Evolutionary conservation across 1,140 invertebrate genomes (phyloP).

Genomic region (Contarinia nasturtii): DNA sequence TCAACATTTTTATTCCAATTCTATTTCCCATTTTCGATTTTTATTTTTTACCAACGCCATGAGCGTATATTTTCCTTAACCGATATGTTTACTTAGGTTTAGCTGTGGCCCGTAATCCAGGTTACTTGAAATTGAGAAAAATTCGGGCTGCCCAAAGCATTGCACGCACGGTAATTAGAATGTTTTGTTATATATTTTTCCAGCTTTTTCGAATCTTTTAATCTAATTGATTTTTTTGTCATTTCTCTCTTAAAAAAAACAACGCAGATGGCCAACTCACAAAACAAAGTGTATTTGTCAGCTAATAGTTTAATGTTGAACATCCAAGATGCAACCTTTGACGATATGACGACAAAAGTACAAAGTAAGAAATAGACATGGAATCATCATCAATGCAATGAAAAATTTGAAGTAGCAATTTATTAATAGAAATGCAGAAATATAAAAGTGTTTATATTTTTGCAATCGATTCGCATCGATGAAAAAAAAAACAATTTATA

Average conservation of each 20-base stretch:
- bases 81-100: slow-evolving; percentile 66
- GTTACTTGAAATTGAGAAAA: slow-evolving; percentile 94
- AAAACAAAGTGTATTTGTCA: slow-evolving; percentile 88
- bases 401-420: too few relatives aligned
- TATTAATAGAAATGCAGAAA: too few relatives aligned
- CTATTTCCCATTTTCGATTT: not conserved
- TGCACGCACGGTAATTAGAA: slow-evolving; percentile 83
- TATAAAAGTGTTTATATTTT: too few relatives aligned
- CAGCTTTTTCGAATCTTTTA: slow-evolving; percentile 3
- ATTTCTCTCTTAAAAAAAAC: not conserved
- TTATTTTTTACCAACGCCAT: too few relatives aligned
- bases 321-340: slow-evolving; percentile 84
- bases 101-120: slow-evolving; percentile 86
- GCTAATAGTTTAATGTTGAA: slow-evolving; percentile 92
- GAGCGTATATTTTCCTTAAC: slow-evolving; percentile 37
- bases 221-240: not conserved
- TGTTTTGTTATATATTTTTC: slow-evolving; percentile 6
- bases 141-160: slow-evolving; percentile 95
- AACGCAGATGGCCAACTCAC: slow-evolving; percentile 72
- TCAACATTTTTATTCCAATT: slow-evolving; percentile 1
- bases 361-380: slow-evolving; percentile 51
- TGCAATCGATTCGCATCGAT: too few relatives aligned
- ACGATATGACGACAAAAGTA: slow-evolving; percentile 65
- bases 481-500: too few relatives aligned
- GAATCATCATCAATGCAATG: too few relatives aligned